Base-by-base conservation (phyloP, 2,888 invertebrate genomes). In the Chrysolina americana region DNA sequence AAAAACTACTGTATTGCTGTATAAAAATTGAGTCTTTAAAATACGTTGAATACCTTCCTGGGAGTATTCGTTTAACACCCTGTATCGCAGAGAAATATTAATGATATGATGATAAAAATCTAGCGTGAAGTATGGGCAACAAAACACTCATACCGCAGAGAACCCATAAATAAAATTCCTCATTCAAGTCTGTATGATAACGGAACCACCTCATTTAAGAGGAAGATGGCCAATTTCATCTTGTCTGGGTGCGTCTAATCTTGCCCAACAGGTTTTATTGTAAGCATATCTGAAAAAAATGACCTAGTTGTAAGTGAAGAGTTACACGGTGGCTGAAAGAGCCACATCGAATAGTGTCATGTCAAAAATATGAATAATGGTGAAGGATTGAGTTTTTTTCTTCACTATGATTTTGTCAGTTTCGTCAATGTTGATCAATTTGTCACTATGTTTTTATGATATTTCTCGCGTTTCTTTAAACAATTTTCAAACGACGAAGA, bases 181-280 rank as follows among this genome's bases (percentile, higher is more conserved):
- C 50, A 66, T 36, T 59, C 50, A 23, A 23, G 65, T 11, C 36
- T n/a, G 50, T 11, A 17, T 1, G n/a, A 68, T 72, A 72, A 72
- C 72, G 72, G 72, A 21, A 71, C 36, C 47, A 17, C 47, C 66
- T 71, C 36, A 66, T 71, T 71, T 59, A 19, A 71, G 71, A 28
- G 68, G 44, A 72, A 72, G 72, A 72, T 72, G 68, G 63, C 48
- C 72, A 72, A 68, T 66, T 71, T 36, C 66, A 66, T 71, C 74
- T 71, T 41, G 64, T 65, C 50, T 70, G 68, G 73, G 75, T 68
- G 70, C 71, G 75, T 63, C 75, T 66, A 41, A 70, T 64, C 70
- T 70, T 70, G 70, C 41, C 64, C 63, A 70, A 65, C 70, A 73
- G 70, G 70, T 76, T 73, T 73, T 68, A 73, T 73, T 68, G 68